A percentile compares a stretch with the other conserved stretches of the same genome.
Evolutionary conservation across 2,797 vertebrate genomes (phyloP).

Genomic region (Sebastiscus albofasciatus): DNA sequence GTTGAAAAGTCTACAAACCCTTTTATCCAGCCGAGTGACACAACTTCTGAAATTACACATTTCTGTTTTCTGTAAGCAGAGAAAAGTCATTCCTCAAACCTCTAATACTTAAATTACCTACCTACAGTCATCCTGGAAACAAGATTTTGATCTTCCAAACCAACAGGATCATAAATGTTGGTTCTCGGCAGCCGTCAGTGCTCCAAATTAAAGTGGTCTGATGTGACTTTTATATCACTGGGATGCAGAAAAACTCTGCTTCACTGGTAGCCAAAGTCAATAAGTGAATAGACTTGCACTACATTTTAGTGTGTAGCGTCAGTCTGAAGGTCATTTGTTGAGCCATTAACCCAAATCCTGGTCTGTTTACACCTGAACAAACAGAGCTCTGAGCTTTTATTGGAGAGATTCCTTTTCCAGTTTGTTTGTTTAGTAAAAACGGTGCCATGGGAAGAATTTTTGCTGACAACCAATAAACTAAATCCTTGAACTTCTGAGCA

Average conservation of each 20-base stretch:
- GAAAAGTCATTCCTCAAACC: not conserved
- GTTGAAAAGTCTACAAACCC: too few species aligned
- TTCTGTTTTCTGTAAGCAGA: too few species aligned
- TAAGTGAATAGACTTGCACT: not conserved
- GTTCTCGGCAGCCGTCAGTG: not conserved
- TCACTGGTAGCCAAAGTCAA: not conserved
- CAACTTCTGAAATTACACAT: too few species aligned
- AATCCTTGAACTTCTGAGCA: too few species aligned
- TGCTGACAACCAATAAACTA: not conserved
- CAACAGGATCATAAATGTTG: not conserved
- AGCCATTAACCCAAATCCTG: slow-evolving; percentile 1
- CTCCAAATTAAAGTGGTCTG: not conserved
- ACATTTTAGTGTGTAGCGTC: slow-evolving; percentile 16
- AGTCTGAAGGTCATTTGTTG: slow-evolving; percentile 50
- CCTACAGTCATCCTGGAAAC: slow-evolving; percentile 60
- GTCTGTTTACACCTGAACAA: not conserved
- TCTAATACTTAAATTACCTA: slow-evolving; percentile 23
- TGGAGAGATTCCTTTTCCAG: not conserved
- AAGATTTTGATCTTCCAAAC: slow-evolving; percentile 8
- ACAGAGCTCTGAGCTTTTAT: not conserved
- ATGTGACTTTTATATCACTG: not conserved
- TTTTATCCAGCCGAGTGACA: too few species aligned
- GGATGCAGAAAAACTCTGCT: not conserved
- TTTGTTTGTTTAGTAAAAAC: not conserved
- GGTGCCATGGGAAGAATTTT: too few species aligned